Base-by-base conservation (phyloP, 64 coral and sea anemone genomes). In the Stichodactyla helianthus region DNA sequence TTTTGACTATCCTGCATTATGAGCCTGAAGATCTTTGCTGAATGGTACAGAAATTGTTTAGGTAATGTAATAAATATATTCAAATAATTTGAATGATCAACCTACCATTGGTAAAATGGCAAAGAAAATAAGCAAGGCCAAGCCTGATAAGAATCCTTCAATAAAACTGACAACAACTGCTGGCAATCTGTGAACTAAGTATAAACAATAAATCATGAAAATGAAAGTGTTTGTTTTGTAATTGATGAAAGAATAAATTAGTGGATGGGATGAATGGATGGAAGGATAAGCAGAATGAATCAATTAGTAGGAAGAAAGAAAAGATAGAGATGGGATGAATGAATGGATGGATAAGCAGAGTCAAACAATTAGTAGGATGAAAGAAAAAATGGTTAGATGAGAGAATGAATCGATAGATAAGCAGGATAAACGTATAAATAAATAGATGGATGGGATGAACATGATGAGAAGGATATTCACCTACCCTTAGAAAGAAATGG, bases 51-150 rank as follows among this genome's bases (percentile, higher is more conserved):
- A 44, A 44, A 44, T 44, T 44, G 35, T 44, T 44, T 44, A 44
- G 35, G 35, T 44, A 62, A 5, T 11, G 18, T 17, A 17, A 62
- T 17, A 13, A 62, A 14, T 65, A 65, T 65, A 22, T 65, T 22
- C 7, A n/a, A 6, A n/a, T 6, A n/a, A 22, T n/a, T 7, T 27
- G 50, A 70, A 31, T 31, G 0, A 44, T 13, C 76, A 20, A 89
- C 96, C 87, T 85, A 99, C 97, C 97, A 91, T 89, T 14, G 97
- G 97, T 64, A 99, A 86, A 91, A 99, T 95, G 0, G 91, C 90
- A 88, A 95, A 99, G 82, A 99, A 99, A 82, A 99, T 93, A 60
- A 87, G 51, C 90, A 86, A 80, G 0, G 85, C 93, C 52, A 99
- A 79, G 54, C 88, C 88, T 18, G 93, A 88, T n/a, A 99, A 86